These are phyloP conservation scores for Ochlodes sylvanus DNA, from an alignment of 2,888 invertebrate species.

Conservation along the genomic window DNA sequence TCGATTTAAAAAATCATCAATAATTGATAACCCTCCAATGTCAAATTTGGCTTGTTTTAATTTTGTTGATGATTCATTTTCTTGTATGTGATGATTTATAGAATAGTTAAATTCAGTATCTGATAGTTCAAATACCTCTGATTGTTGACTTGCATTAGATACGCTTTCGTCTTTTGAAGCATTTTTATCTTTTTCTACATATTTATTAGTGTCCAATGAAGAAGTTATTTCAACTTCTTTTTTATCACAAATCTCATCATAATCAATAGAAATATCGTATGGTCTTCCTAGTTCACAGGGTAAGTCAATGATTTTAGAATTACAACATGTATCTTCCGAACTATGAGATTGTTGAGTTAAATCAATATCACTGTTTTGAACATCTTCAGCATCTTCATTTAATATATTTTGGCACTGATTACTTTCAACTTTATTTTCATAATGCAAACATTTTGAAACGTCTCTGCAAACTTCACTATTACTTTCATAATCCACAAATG, in stretches of 20 bases:
- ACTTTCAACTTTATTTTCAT: not conserved
- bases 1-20: conserved; percentile 48
- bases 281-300: conserved; percentile 53
- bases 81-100: conserved; percentile 63
- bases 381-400: not conserved
- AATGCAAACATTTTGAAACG: too few relatives aligned
- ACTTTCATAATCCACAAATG: too few relatives aligned
- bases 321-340: conserved; percentile 28
- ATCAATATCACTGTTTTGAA: conserved; percentile 52
- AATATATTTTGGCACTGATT: not conserved
- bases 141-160: conserved; percentile 55
- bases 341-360: conserved; percentile 57
- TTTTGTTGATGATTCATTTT: conserved; percentile 46
- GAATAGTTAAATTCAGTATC: conserved; percentile 88
- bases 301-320: conserved; percentile 7
- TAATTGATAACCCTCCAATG: conserved; percentile 57
- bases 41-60: conserved; percentile 42
- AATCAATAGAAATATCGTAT: conserved; percentile 68
- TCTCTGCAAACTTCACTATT: too few relatives aligned
- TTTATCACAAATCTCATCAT: conserved; percentile 63
- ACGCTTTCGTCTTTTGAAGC: conserved; percentile 39
- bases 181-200: conserved; percentile 32
- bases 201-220: not conserved
- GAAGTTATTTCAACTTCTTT: not conserved
- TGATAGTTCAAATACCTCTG: conserved; percentile 70